Conservation (phyloP, 2,113 vertebrate species). For the Mugil cephalus region DNA sequence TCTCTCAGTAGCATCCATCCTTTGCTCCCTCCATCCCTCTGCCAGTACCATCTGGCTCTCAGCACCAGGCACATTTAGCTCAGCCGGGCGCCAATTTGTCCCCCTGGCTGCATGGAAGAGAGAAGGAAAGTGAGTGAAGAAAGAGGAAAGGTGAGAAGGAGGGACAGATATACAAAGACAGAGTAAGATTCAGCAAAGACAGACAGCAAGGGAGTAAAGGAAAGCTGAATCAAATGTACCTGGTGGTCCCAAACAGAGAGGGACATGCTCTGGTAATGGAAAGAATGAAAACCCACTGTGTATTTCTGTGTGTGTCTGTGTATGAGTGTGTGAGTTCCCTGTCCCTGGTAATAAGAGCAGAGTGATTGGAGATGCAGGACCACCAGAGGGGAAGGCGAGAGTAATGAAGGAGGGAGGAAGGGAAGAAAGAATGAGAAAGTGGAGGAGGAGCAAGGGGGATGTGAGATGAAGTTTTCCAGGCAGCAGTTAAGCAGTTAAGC, state of each 20-base stretch:
- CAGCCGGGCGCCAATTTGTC: constrained; percentile 78
- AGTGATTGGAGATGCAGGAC: constrained; percentile 69
- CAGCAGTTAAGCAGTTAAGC: constrained; percentile 63
- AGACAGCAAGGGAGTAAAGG: constrained; percentile 27
- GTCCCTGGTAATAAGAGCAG: constrained; percentile 62
- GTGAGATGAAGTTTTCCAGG: constrained; percentile 66
- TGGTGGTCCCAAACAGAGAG: constrained; percentile 47
- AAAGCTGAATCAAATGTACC: constrained; percentile 48
- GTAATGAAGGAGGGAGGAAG: constrained; percentile 59
- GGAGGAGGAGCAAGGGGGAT: constrained; percentile 30
- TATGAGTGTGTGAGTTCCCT: constrained; percentile 24
- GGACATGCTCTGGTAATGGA: constrained; percentile 59
- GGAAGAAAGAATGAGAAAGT: constrained; percentile 56
- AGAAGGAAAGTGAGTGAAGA: constrained; percentile 41
- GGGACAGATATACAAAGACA: constrained; percentile 24
- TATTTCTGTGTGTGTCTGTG: constrained; percentile 19
- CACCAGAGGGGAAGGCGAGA: constrained; percentile 64
- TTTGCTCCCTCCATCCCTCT: constrained; percentile 62
- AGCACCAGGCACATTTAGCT: constrained; percentile 78
- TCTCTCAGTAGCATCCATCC: constrained; percentile 64
- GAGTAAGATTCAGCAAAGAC: constrained; percentile 46
- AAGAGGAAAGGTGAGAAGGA: constrained; percentile 46
- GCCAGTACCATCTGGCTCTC: constrained; percentile 80
- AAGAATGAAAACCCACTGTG: constrained; percentile 38
- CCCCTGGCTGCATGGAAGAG: constrained; percentile 61